Conservation (phyloP, 1,140 invertebrate species). For the Zaprionus capensis region DNA sequence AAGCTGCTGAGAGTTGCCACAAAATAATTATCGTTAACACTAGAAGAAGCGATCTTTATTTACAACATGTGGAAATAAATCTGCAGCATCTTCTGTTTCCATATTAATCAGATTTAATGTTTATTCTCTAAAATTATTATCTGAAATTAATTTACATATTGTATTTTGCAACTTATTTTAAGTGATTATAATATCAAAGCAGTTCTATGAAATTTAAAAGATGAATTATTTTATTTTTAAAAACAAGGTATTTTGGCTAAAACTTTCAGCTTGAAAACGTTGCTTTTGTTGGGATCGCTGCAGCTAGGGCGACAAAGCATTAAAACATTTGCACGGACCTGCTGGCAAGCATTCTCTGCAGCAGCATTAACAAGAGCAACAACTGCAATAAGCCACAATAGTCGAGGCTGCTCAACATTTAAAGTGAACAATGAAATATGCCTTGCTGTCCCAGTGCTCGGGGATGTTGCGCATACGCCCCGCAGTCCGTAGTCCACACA, state of each 20-base stretch:
- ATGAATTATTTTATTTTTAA: not conserved
- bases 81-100: too few species aligned
- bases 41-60: too few species aligned
- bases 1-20: too few species aligned
- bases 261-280: constrained; percentile 33
- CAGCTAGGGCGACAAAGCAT: constrained; percentile 55
- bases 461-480: constrained; percentile 33
- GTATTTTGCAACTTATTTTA: not conserved
- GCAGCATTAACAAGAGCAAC: constrained; percentile 18
- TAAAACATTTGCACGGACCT: constrained; percentile 61
- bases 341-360: constrained; percentile 46
- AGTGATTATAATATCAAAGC: not conserved
- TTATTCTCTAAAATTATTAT: too few species aligned
- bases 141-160: too few species aligned
- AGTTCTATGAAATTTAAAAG: not conserved
- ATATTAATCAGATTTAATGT: too few species aligned
- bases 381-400: constrained; percentile 42
- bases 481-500: not conserved
- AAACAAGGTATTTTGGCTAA: not conserved
- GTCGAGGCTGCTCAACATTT: constrained; percentile 72
- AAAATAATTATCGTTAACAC: too few species aligned
- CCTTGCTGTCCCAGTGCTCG: constrained; percentile 43
- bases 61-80: too few species aligned
- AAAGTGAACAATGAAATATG: constrained; percentile 80
- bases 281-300: not conserved